These are phyloP conservation scores for Campoletis raptor DNA, from an alignment of 2,888 invertebrate genomes.

Conservation along the genomic window DNA sequence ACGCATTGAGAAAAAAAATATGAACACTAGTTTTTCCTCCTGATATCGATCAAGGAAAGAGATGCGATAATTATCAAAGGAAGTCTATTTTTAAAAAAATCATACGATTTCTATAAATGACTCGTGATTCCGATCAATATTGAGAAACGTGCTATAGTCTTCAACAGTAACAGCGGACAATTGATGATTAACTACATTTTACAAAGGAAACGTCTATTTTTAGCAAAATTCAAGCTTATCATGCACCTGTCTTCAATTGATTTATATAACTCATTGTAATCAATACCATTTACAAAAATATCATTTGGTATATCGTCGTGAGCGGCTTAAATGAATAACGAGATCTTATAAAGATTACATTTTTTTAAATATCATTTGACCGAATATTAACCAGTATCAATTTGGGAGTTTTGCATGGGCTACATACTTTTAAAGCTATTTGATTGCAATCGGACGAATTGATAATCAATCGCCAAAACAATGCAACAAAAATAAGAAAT, in stretches of 20 bases:
- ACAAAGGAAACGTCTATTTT: conserved; percentile 39
- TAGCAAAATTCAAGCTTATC: conserved; percentile 42
- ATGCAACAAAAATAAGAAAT: background rate
- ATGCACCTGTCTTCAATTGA: conserved; percentile 21
- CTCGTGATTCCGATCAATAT: conserved; percentile 9
- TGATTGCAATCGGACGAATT: background rate
- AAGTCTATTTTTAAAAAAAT: background rate
- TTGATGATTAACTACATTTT: background rate
- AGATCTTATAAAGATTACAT: background rate
- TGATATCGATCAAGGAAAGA: background rate
- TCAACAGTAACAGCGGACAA: background rate
- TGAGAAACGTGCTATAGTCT: background rate
- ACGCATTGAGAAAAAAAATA: background rate
- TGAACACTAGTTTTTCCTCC: background rate
- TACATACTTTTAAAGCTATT: background rate
- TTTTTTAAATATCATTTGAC: background rate
- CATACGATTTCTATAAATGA: background rate
- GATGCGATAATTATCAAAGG: background rate
- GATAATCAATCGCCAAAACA: background rate
- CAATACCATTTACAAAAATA: background rate
- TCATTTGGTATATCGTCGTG: background rate
- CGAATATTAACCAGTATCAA: background rate
- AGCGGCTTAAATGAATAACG: background rate
- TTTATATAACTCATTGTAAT: conserved; percentile 23
- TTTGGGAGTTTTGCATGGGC: background rate